Percentiles rank a stretch among this genome's conserved stretches.
These are phyloP conservation scores for Platyrinchus mystaceus DNA, from an alignment of 2,797 vertebrate species.

Conservation along the genomic window DNA sequence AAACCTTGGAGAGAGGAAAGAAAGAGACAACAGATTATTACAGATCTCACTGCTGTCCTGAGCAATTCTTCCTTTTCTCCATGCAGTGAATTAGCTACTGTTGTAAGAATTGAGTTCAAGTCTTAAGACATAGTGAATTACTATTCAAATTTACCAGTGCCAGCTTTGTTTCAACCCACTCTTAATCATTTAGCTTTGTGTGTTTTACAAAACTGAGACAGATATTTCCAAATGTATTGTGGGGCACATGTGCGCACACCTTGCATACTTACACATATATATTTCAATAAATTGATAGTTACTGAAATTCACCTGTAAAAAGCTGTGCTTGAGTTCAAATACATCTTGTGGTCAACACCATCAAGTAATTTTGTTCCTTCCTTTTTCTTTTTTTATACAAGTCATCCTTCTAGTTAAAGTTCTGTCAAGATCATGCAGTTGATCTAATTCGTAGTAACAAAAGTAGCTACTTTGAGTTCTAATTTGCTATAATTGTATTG, in stretches of 20 bases:
- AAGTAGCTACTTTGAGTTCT: neutral
- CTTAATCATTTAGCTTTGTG: conserved; percentile 18
- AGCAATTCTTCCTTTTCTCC: neutral
- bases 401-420: neutral
- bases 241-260: neutral
- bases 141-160: conserved; percentile 11
- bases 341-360: neutral
- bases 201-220: neutral
- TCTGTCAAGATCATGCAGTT: neutral
- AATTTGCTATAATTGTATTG: neutral
- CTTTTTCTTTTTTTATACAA: neutral
- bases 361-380: neutral
- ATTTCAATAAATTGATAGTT: neutral
- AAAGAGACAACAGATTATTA: conserved; percentile 34
- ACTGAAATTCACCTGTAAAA: neutral
- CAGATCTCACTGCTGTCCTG: neutral
- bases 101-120: neutral
- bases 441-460: neutral
- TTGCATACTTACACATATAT: neutral
- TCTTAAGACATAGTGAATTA: conserved; percentile 22
- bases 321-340: neutral
- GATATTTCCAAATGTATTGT: neutral
- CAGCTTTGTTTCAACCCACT: conserved; percentile 3
- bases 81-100: neutral
- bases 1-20: conserved; percentile 3